Base-by-base conservation (phyloP, 2,888 invertebrate genomes). In the Apeira syringaria region DNA sequence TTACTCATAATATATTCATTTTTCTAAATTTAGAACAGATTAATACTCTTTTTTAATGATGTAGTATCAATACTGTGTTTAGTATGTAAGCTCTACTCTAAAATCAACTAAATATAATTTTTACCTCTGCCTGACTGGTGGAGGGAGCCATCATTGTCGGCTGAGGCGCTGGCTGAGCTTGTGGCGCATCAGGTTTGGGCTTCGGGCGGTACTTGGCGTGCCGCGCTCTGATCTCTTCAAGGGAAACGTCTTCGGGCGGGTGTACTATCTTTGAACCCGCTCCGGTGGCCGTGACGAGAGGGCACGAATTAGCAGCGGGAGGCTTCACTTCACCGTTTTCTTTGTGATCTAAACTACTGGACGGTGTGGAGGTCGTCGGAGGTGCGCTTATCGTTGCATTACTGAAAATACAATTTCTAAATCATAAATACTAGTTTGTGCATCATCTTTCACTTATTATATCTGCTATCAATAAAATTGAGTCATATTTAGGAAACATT, bases 251-350 rank as follows among this genome's bases (percentile, higher is more conserved):
- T 77, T 98, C 98, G 0, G 96, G 94, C 0, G 98, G 98, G 81
- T 98, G 98, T 59, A 98, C 93, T 41, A 98, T 98, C 85, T 95
- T 95, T 67, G 96, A 96, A 24, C 96, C 94, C 3, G 96, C 94
- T 27, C 96, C 95, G 3, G 95, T 94, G n/a, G 95, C 93, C 7
- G 94, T 94, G 35, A 96, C 94, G 5, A 94, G 91, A 8, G 82
- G 89, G 57, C 75, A 90, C 0, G 78, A 50, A 64, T 81, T 78
- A 15, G 80, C 80, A 0, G 80, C 75, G 0, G 85, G 87, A 0
- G 75, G 82, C 29, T 80, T 86, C 47, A 82, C 84, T 1, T 82
- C 85, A 2, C 90, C 84, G 50, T 84, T 90, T 64, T 90, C 89
- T 49, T 81, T 85, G 53, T 84, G 85, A 2, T 74, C 77, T 0